These are phyloP conservation scores for Zaprionus davidi DNA, from an alignment of 1,140 invertebrate species.

Conservation along the genomic window DNA sequence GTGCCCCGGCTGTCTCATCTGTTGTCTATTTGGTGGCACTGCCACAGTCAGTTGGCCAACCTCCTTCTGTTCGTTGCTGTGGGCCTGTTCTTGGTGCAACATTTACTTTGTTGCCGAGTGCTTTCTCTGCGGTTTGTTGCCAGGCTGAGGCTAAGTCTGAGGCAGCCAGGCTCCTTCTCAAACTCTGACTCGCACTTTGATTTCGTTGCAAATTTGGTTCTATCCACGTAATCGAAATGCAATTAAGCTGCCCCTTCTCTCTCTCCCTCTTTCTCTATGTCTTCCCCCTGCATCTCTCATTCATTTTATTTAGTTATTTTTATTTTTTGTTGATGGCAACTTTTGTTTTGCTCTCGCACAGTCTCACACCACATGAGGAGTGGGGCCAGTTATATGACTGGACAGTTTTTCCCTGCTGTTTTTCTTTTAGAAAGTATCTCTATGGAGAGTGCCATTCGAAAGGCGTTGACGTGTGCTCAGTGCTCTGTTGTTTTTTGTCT, in stretches of 20 bases:
- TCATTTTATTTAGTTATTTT: neutral
- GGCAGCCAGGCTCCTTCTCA: neutral
- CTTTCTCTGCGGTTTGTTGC: slow-evolving; percentile 61
- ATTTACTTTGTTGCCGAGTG: slow-evolving; percentile 71
- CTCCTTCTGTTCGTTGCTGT: slow-evolving; percentile 59
- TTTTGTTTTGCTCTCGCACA: slow-evolving; percentile 34
- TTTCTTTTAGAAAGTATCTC: slow-evolving; percentile 61
- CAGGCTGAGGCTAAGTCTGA: slow-evolving; percentile 11
- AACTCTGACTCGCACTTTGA: slow-evolving; percentile 41
- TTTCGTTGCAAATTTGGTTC: slow-evolving; percentile 65
- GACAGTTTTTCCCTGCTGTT: slow-evolving; percentile 57
- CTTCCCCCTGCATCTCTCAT: slow-evolving; percentile 1
- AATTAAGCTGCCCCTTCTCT: slow-evolving; percentile 64
- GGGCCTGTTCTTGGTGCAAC: slow-evolving; percentile 72
- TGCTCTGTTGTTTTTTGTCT: slow-evolving; percentile 19
- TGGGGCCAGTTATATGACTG: slow-evolving; percentile 67
- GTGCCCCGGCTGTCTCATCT: slow-evolving; percentile 68
- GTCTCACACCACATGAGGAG: slow-evolving; percentile 39
- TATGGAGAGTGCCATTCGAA: slow-evolving; percentile 70
- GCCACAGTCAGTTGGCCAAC: slow-evolving; percentile 25
- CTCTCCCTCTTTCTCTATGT: no score
- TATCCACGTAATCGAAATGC: slow-evolving; percentile 78
- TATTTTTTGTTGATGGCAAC: slow-evolving; percentile 25
- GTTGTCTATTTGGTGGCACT: slow-evolving; percentile 74
- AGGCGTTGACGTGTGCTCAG: slow-evolving; percentile 67